phyloP scores from a whole-genome alignment of 2,113 vertebrate genomes.

The Aramus guarauna region DNA sequence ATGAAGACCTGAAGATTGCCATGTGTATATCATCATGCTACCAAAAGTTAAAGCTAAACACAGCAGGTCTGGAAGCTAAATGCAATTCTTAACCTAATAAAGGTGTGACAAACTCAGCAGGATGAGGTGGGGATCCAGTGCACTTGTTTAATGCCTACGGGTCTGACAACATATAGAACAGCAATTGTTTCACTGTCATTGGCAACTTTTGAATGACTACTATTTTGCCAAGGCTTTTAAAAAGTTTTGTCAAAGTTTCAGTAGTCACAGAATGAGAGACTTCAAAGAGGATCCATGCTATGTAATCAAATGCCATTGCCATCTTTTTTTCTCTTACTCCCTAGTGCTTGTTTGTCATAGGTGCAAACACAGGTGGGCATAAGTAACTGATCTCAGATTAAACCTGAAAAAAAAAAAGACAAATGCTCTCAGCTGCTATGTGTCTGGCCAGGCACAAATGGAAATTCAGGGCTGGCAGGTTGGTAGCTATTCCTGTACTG shows the following conservation, averaged over 20 bases:
- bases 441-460: background rate
- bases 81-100: background rate
- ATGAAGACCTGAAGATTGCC: background rate
- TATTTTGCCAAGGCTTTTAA: background rate
- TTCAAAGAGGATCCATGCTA: background rate
- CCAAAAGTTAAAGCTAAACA: background rate
- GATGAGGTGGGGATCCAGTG: background rate
- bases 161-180: background rate
- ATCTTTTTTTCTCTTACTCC: background rate
- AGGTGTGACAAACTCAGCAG: background rate
- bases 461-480: background rate
- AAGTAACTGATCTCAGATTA: background rate
- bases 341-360: background rate
- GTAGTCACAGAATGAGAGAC: background rate
- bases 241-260: background rate
- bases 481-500: background rate
- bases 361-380: background rate
- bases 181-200: background rate
- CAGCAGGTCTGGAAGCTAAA: background rate
- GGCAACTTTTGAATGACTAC: background rate
- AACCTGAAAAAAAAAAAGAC: background rate
- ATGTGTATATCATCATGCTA: background rate
- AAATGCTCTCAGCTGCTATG: background rate
- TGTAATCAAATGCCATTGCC: background rate
- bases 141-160: background rate